phyloP scores from a whole-genome alignment of 1,140 invertebrate genomes.

The Sinonovacula constricta region DNA sequence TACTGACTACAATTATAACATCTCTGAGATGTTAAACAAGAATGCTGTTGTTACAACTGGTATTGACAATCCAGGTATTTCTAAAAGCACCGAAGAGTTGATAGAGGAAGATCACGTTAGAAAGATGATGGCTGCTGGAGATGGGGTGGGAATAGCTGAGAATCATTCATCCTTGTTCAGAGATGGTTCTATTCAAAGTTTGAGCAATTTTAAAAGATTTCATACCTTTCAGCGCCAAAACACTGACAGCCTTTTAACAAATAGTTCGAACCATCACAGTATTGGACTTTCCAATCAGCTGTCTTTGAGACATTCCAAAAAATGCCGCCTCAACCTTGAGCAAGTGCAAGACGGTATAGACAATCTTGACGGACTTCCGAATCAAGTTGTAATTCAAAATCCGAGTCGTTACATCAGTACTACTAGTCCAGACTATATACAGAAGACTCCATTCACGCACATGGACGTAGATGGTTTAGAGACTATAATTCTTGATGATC shows the following conservation, averaged over 20 bases:
- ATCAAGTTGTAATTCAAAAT: conserved; percentile 31
- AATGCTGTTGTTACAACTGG: conserved; percentile 23
- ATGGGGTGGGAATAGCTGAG: background rate
- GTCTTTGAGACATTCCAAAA: no score
- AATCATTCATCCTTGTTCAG: background rate
- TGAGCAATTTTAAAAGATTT: background rate
- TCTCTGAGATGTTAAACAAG: conserved; percentile 27
- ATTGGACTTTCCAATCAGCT: no score
- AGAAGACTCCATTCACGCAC: background rate
- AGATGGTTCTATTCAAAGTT: background rate
- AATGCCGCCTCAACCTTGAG: no score
- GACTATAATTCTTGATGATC: conserved; percentile 23
- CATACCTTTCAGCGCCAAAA: background rate
- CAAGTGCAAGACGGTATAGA: conserved; percentile 32
- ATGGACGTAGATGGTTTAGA: conserved; percentile 11
- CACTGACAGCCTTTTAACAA: background rate
- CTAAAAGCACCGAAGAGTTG: conserved; percentile 41
- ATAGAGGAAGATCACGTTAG: conserved; percentile 23
- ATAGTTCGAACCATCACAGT: background rate
- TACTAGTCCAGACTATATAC: background rate
- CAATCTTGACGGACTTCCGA: conserved; percentile 29
- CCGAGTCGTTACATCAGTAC: background rate
- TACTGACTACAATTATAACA: conserved; percentile 28
- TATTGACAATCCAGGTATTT: conserved; percentile 48
- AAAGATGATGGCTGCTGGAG: background rate